Evolutionary conservation across 1,140 invertebrate genomes (phyloP), one percentile per base, ranked within the genome.

Genomic region (Euura lappo): DNA sequence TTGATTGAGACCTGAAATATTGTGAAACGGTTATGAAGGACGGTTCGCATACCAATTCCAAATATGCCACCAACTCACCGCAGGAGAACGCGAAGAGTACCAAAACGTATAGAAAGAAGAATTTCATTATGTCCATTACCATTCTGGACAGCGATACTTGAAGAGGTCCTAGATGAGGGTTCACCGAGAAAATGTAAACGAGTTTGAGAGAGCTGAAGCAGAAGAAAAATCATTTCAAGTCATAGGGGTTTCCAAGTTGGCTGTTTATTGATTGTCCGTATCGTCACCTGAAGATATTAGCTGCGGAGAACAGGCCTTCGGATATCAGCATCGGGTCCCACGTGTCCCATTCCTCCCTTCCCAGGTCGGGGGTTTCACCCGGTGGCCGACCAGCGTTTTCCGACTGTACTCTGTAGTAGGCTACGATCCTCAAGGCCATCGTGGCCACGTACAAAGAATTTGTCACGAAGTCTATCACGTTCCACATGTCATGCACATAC

Each of bases 141-240:
- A 99, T 99, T 77, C 97, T 91, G 68, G 96, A 98, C 42, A 99
- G 90, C 6, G 97, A 98, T 68, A 99, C 98, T 90, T 99, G 98
- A 71, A 99, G 91, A 73, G 98, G 98, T 72, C 98, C 98, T 82
- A 99, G 89, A 88, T 99, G 96, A 44, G 98, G 98, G 90, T 99
- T 99, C 70, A 99, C 97, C 68, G 98, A 99, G 89, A 99, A 99
- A 86, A 99, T 99, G 90, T 99, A 99, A 79, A 99, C 98, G 79
- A 99, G 90, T 89, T 99, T 99, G 72, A 99, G 91, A 71, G 97
- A 98, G 89, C 96, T 97, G 90, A 77, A 79, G 76, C 81, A 71
- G 77, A 65, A 74, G 13, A 68, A 73, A 72, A 45, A n/a, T 11
- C 10, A 28, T 28, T 42, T 44, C 8, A 68, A 68, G 66, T 68